These are phyloP conservation scores for Spinus pinus DNA, from an alignment of 2,797 vertebrate genomes.

Conservation along the genomic window DNA sequence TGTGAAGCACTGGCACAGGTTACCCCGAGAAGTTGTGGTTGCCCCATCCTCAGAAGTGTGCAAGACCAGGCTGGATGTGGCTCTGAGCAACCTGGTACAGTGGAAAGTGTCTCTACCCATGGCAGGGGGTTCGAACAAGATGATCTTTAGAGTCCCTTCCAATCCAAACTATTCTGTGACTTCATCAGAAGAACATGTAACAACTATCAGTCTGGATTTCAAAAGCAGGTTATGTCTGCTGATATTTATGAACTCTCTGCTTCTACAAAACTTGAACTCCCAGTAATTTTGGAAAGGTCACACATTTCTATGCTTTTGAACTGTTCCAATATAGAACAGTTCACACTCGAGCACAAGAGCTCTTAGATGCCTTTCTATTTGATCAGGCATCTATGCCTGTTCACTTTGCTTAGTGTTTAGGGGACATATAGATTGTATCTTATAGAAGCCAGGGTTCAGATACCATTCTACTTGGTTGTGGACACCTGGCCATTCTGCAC, in stretches of 20 bases:
- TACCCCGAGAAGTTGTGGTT: background rate
- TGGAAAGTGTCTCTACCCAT: background rate
- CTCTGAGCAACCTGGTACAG: background rate
- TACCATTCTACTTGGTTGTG: background rate
- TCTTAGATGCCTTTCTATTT: background rate
- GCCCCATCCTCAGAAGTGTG: background rate
- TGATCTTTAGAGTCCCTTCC: background rate
- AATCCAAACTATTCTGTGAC: background rate
- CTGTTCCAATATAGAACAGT: background rate
- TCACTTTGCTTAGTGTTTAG: background rate
- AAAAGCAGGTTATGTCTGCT: background rate
- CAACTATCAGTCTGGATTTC: background rate
- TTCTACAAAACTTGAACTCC: background rate
- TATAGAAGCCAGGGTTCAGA: background rate
- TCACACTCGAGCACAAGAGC: background rate
- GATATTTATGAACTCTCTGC: background rate
- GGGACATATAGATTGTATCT: background rate
- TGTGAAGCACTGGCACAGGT: background rate
- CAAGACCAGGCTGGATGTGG: background rate
- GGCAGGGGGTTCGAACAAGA: accelerated
- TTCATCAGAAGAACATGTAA: background rate
- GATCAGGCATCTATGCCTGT: background rate
- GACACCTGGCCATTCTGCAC: background rate
- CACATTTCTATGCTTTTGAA: background rate
- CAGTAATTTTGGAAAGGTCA: background rate